phyloP scores from a whole-genome alignment of 37 sponge, comb jelly and placozoan genomes.

The Halisarca cf. caerulea region DNA sequence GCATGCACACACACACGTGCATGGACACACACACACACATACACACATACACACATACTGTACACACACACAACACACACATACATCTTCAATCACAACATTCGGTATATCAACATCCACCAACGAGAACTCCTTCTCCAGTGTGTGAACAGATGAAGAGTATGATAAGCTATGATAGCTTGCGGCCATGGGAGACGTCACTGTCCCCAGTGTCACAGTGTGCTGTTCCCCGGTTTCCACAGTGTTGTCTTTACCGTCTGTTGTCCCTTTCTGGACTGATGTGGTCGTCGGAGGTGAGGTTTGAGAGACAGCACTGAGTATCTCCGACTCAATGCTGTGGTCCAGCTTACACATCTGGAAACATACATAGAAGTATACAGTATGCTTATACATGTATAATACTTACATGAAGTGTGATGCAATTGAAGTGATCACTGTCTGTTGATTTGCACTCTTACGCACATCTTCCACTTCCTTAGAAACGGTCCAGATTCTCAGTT shows the following conservation, averaged over 20 bases:
- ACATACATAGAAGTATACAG: no score
- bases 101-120: neutral
- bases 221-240: no score
- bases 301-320: neutral
- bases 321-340: neutral
- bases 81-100: slow-evolving; percentile 18
- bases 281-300: neutral
- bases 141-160: slow-evolving; percentile 1
- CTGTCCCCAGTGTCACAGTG: neutral
- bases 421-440: neutral
- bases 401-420: no score
- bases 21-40: neutral
- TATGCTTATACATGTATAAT: no score
- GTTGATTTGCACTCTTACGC: neutral
- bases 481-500: slow-evolving; percentile 11
- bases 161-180: neutral
- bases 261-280: no score
- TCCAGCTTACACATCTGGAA: neutral
- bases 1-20: neutral
- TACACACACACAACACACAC: neutral
- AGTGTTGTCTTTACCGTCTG: no score
- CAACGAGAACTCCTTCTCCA: slow-evolving; percentile 28
- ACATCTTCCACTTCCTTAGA: slow-evolving; percentile 9
- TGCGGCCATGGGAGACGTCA: neutral
- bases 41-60: neutral